These are phyloP conservation scores for Anarhynchus alexandrinus DNA, from an alignment of 2,113 vertebrate species.

Conservation along the genomic window DNA sequence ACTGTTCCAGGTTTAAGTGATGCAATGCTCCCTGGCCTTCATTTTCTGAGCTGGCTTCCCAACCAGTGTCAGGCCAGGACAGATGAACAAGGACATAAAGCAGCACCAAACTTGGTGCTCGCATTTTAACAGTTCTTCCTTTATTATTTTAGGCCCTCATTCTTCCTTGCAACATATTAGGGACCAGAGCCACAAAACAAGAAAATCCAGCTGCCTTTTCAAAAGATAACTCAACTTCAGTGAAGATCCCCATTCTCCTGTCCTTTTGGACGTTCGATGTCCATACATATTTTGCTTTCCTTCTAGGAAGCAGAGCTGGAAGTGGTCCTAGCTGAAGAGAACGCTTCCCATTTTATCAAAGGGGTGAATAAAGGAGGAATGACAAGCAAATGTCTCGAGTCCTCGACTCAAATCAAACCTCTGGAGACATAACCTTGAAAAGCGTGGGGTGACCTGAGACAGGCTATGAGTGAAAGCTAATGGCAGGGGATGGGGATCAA, in stretches of 20 bases:
- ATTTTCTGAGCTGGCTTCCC: neutral
- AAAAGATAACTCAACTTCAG: neutral
- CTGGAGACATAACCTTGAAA: neutral
- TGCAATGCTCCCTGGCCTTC: neutral
- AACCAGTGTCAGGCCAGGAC: neutral
- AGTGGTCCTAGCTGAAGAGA: neutral
- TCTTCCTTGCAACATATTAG: neutral
- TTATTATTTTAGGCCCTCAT: neutral
- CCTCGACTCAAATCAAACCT: neutral
- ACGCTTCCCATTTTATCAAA: neutral
- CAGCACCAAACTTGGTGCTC: neutral
- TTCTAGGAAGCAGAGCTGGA: neutral
- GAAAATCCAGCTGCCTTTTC: neutral
- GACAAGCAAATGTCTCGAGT: neutral
- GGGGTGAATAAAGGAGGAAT: neutral
- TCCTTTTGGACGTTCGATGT: neutral
- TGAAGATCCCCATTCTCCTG: accelerated
- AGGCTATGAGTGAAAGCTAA: neutral
- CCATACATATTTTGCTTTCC: neutral
- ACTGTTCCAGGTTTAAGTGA: neutral
- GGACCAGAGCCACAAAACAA: neutral
- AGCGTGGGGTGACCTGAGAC: neutral
- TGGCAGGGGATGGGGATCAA: neutral
- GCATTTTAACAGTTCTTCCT: neutral
- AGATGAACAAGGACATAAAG: neutral